A percentile compares a stretch with the other conserved stretches of the same genome.
phyloP scores from a whole-genome alignment of 2,113 vertebrate species.

The Onychorhynchus coronatus region DNA sequence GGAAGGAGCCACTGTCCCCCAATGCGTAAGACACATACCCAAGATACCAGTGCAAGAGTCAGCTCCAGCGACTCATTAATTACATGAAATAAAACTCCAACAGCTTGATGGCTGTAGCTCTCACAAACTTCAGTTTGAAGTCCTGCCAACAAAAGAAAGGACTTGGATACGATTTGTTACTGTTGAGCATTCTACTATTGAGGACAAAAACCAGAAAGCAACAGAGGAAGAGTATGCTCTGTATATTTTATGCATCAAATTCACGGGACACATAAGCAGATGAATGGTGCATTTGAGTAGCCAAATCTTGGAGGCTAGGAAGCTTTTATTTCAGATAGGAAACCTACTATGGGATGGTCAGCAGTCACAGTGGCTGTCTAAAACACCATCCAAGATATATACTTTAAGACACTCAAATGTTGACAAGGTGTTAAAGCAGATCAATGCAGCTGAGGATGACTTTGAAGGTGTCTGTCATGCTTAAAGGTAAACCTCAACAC shows the following conservation, averaged over 20 bases:
- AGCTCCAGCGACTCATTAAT: not conserved
- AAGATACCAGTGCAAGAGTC: not conserved
- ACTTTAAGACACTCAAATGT: not conserved
- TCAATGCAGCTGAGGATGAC: not conserved
- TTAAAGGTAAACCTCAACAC: not conserved
- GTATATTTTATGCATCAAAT: not conserved
- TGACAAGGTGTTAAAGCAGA: not conserved
- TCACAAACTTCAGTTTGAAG: not conserved
- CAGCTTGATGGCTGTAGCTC: not conserved
- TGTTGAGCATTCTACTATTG: not conserved
- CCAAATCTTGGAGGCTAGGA: not conserved
- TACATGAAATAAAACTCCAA: not conserved
- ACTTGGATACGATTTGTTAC: not conserved
- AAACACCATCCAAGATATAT: not conserved
- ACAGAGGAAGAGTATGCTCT: not conserved
- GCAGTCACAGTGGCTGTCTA: not conserved
- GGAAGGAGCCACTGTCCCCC: not conserved
- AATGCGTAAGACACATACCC: not conserved
- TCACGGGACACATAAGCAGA: not conserved
- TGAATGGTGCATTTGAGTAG: not conserved
- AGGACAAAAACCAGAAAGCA: not conserved
- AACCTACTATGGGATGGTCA: not conserved
- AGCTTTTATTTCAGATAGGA: not conserved
- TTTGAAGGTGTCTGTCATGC: not conserved
- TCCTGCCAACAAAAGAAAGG: not conserved